phyloP scores from a whole-genome alignment of 2,888 invertebrate species.

The Heteromyza rotundicornis region DNA sequence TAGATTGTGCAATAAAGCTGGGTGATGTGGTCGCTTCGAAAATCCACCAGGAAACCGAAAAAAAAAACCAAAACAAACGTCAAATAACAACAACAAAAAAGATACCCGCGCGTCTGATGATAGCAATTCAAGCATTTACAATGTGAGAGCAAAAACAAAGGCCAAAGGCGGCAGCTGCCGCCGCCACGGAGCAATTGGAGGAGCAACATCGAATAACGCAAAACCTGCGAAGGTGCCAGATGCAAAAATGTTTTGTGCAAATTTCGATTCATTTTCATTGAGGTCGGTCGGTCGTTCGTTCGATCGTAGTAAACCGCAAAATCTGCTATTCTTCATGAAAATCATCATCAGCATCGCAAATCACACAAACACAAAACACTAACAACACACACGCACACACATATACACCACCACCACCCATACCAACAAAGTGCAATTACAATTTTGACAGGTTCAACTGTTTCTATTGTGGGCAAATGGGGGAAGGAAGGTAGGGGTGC shows the following conservation, averaged over 20 bases:
- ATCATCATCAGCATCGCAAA: too few species aligned
- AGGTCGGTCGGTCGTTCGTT: too few species aligned
- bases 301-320: not conserved
- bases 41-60: slow-evolving; percentile 4
- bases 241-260: too few species aligned
- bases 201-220: too few species aligned
- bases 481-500: not conserved
- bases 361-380: not conserved
- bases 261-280: not conserved
- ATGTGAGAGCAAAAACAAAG: too few species aligned
- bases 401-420: not conserved
- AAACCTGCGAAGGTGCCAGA: too few species aligned
- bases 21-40: not conserved
- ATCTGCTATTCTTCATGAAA: too few species aligned
- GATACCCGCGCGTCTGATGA: not conserved
- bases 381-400: not conserved
- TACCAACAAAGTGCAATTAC: not conserved
- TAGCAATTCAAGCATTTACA: too few species aligned
- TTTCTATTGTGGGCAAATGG: not conserved
- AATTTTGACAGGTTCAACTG: not conserved
- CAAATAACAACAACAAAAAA: too few species aligned
- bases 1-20: slow-evolving; percentile 13
- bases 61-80: too few species aligned
- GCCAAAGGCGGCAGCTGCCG: not conserved
- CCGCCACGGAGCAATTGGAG: not conserved